Base-by-base conservation (phyloP, 2,113 vertebrate genomes). In the Nestor notabilis region DNA sequence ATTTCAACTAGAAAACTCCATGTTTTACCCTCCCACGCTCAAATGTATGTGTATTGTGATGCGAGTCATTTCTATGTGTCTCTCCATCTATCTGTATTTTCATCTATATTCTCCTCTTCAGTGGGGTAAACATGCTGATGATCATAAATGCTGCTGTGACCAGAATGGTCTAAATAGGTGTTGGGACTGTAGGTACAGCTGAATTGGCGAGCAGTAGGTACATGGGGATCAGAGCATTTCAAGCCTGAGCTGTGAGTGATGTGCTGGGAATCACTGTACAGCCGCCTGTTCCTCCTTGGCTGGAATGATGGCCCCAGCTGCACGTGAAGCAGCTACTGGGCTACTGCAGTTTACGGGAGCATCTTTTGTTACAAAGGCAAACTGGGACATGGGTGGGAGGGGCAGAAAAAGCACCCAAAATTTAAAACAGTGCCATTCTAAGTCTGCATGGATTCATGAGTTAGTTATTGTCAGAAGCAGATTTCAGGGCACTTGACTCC, bases 341-440 rank as follows among this genome's bases (percentile, higher is more conserved):
- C 39, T 78, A 14, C 64, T 50, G 63, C 35, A 31, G 53, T 41
- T 68, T 68, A 15, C 52, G 8, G 74, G 14, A 47, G n/a, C 14
- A 14, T 56, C 29, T 74, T 92, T 5, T 8, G 2, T 43, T 64
- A 28, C 0, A 0, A 35, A 72, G 31, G 17, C 29, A 81, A 63
- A 39, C 28, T 24, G 24, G 18, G 24, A 77, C 2, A 2, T 17
- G n/a, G 13, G 53, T 13, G 3, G 44, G 17, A 87, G 37, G 13
- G 10, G 44, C 10, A 3, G 19, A 10, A 63, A 47, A 83, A 52
- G 12, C 4, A 28, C 11, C 21, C 24, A 4, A 21, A 83, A 60
- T 55, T 43, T 19, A 58, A 58, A 58, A 24, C 56, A 43, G 25
- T 72, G 10, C 47, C 13, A 31, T 74, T 44, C 23, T 37, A 33